These are phyloP conservation scores for Xylophagus ater DNA, from an alignment of 2,888 invertebrate genomes.

Conservation along the genomic window DNA sequence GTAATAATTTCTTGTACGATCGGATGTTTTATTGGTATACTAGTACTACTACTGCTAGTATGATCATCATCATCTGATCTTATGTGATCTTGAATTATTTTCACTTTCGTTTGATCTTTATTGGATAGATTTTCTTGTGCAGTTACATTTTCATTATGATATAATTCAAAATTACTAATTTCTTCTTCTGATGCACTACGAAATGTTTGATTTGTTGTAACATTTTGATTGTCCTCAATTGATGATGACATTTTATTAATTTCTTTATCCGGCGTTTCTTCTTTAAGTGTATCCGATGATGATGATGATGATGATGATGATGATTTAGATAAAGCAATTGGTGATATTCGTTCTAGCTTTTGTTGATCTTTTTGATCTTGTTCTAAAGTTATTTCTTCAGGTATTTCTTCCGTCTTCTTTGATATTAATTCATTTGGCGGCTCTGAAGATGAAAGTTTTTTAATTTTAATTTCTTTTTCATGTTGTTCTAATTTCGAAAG, in stretches of 20 bases:
- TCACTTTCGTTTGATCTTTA: too few relatives aligned
- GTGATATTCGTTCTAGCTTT: background rate
- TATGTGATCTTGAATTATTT: too few relatives aligned
- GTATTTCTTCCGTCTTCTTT: background rate
- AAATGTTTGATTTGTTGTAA: constrained; percentile 6
- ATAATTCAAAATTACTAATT: too few relatives aligned
- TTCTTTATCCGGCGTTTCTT: constrained; percentile 6
- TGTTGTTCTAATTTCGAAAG: too few relatives aligned
- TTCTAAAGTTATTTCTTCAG: background rate
- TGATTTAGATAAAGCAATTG: background rate
- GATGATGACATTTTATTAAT: too few relatives aligned
- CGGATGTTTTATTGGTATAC: constrained; percentile 10
- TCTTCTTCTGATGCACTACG: background rate
- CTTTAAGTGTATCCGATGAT: constrained; percentile 11
- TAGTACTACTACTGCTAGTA: background rate
- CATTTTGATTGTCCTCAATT: constrained; percentile 10
- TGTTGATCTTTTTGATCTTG: background rate
- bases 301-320: constrained; percentile 7
- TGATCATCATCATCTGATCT: constrained; percentile 4
- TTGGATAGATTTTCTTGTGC: too few relatives aligned
- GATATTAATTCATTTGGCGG: background rate
- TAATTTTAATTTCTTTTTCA: too few relatives aligned
- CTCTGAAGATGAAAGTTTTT: background rate
- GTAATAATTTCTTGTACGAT: constrained; percentile 14
- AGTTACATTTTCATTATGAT: too few relatives aligned